Conservation (phyloP, 2,113 vertebrate genomes). For the Leptobrachium leishanense region DNA sequence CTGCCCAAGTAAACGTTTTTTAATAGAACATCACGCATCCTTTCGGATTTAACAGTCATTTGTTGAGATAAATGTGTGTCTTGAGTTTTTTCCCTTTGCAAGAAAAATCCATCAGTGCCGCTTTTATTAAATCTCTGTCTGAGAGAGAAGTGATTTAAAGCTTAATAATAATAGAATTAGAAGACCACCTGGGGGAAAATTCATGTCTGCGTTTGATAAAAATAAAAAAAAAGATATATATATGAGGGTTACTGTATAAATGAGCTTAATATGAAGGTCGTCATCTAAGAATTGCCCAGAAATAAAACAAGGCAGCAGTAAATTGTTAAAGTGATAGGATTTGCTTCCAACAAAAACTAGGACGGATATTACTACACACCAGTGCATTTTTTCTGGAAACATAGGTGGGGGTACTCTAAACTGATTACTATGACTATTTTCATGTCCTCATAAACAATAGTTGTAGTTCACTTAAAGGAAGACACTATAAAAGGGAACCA, state of each 20-base stretch:
- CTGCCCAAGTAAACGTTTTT: neutral
- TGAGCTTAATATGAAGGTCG: neutral
- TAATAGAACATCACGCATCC: neutral
- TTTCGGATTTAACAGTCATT: neutral
- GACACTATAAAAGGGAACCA: too few relatives aligned
- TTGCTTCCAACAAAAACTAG: too few relatives aligned
- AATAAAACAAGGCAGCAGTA: neutral
- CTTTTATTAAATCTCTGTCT: neutral
- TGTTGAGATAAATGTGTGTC: neutral
- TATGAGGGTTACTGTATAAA: neutral
- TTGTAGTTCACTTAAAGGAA: too few relatives aligned
- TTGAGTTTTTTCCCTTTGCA: neutral
- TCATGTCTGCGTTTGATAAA: neutral
- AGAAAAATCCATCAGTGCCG: neutral
- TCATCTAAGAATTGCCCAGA: neutral
- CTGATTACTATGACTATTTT: too few relatives aligned
- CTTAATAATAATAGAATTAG: conserved; percentile 1
- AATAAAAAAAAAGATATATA: neutral
- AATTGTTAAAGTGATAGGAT: neutral
- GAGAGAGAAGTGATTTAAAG: neutral
- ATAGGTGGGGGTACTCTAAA: too few relatives aligned
- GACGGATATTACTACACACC: too few relatives aligned
- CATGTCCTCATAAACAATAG: too few relatives aligned
- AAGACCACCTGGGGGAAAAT: neutral
- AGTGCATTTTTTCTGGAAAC: too few relatives aligned